phyloP scores from a whole-genome alignment of 1,140 invertebrate species.

The Orchestia grillus region DNA sequence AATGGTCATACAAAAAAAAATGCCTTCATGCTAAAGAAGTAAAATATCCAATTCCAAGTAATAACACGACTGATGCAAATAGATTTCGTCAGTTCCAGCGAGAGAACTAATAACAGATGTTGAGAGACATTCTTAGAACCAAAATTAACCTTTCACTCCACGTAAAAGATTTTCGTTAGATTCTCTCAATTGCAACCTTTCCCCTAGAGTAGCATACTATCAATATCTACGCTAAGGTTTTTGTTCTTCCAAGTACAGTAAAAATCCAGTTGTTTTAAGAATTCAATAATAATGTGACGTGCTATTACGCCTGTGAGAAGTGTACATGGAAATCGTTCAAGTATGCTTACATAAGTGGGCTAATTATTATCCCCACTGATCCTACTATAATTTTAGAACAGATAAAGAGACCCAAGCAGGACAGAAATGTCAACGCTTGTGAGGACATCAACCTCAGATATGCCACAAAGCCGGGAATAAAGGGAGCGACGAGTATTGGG shows the following conservation, averaged over 20 bases:
- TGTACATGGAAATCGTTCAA: background rate
- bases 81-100: too few species aligned
- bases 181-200: background rate
- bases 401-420: background rate
- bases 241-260: background rate
- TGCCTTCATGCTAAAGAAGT: too few species aligned
- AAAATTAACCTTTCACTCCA: background rate
- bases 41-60: background rate
- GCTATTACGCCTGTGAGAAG: background rate
- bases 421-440: background rate
- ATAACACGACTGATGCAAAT: too few species aligned
- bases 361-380: background rate
- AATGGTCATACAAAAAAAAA: too few species aligned
- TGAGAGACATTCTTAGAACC: background rate
- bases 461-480: background rate
- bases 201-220: background rate
- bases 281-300: too few species aligned
- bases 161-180: background rate
- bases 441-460: background rate
- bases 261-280: too few species aligned
- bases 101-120: background rate
- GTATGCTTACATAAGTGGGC: background rate
- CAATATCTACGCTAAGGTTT: background rate
- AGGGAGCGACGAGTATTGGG: background rate
- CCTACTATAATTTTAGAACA: background rate